Percentiles rank a stretch among this genome's conserved stretches.
Evolutionary conservation across 2,113 vertebrate genomes (phyloP).

Genomic region (Mastomys coucha): DNA sequence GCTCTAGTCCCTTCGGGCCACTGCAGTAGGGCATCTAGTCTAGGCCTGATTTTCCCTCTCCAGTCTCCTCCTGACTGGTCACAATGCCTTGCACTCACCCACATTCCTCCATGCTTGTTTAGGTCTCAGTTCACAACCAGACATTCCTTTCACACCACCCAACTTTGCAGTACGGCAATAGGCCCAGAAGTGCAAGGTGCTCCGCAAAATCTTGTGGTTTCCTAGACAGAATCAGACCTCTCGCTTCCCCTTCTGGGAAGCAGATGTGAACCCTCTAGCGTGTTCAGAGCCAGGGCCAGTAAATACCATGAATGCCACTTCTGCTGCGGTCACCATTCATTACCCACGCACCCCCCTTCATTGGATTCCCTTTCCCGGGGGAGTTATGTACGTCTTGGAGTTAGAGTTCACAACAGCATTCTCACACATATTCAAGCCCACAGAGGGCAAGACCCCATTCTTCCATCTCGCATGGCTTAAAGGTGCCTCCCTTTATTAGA

Average conservation of each 20-base stretch:
- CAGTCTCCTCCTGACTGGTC: background rate
- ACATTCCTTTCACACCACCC: background rate
- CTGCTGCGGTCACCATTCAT: background rate
- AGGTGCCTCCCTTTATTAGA: background rate
- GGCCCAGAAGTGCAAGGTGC: background rate
- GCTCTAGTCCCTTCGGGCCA: background rate
- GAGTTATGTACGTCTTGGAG: conserved; percentile 58
- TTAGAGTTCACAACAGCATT: conserved; percentile 62
- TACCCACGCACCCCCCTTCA: conserved; percentile 50
- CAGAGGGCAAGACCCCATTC: background rate
- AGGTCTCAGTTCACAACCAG: background rate
- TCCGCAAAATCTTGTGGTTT: background rate
- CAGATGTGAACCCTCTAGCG: background rate
- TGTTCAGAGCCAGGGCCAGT: background rate
- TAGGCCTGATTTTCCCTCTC: background rate
- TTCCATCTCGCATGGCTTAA: background rate
- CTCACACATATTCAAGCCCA: background rate
- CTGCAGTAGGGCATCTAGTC: background rate
- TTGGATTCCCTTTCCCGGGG: conserved; percentile 70
- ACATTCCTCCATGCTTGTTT: background rate
- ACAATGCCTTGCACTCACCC: background rate
- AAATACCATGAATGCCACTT: conserved; percentile 72
- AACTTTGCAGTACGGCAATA: background rate
- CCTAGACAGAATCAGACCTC: background rate
- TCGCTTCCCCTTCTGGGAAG: conserved; percentile 38